Evolutionary conservation across 1,140 invertebrate genomes (phyloP).

Genomic region (Drosophila burlai): DNA sequence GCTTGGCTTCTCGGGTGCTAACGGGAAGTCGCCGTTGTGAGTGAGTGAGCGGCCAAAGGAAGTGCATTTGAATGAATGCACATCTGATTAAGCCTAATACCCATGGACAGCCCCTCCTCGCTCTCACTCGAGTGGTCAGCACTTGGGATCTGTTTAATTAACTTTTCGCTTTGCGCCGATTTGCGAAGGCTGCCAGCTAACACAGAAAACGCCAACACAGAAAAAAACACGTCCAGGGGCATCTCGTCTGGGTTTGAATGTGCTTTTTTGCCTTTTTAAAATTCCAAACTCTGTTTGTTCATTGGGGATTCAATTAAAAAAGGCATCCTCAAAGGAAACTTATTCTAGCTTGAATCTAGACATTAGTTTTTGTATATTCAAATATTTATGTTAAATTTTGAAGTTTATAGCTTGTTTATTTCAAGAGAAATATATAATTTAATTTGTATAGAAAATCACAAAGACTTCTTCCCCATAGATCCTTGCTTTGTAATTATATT

Average conservation of each 20-base stretch:
- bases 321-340: neutral
- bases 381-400: neutral
- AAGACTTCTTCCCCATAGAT: neutral
- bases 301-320: conserved; percentile 12
- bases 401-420: neutral
- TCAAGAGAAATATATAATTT: neutral
- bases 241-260: neutral
- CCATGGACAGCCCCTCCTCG: conserved; percentile 56
- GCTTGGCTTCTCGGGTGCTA: conserved; percentile 49
- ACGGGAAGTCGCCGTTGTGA: conserved; percentile 71
- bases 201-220: conserved; percentile 31
- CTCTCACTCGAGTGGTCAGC: conserved; percentile 46
- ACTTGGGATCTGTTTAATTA: conserved; percentile 58
- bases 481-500: neutral
- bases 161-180: conserved; percentile 47
- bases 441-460: neutral
- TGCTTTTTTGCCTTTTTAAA: conserved; percentile 1
- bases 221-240: conserved; percentile 23
- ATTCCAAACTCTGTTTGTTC: conserved; percentile 18
- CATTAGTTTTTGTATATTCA: neutral
- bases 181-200: conserved; percentile 34
- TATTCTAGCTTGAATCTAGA: neutral
- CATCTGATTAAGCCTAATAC: conserved; percentile 78
- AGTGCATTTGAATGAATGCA: conserved; percentile 80
- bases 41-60: conserved; percentile 69